These are phyloP conservation scores for Ormyrus pomaceus DNA, from an alignment of 2,888 invertebrate genomes.

Conservation along the genomic window DNA sequence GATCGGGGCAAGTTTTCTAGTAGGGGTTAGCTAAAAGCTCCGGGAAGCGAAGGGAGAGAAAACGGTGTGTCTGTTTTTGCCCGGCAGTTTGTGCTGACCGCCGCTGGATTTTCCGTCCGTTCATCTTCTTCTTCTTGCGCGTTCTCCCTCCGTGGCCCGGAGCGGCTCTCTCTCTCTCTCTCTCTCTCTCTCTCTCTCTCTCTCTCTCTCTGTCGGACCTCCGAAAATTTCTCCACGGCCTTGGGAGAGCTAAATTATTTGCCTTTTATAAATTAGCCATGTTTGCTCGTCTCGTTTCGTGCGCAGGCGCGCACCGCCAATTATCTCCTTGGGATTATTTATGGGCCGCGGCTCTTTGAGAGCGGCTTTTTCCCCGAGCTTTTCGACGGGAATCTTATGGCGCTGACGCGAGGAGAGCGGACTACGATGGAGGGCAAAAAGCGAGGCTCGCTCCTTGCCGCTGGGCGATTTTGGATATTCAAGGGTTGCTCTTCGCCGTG, in stretches of 20 bases:
- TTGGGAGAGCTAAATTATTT: conserved; percentile 50
- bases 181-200: conserved; percentile 29
- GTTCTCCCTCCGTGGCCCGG: background rate
- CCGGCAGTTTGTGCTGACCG: conserved; percentile 72
- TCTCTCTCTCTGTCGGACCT: background rate
- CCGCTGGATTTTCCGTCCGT: conserved; percentile 70
- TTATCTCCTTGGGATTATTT: conserved; percentile 57
- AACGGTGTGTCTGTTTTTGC: conserved; percentile 57
- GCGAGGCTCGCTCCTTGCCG: too few species aligned
- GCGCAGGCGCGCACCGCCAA: conserved; percentile 28
- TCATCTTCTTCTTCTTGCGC: conserved; percentile 60
- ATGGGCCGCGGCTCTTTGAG: conserved; percentile 53
- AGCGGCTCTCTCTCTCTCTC: conserved; percentile 25
- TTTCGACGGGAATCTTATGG: too few species aligned
- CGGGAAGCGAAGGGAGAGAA: conserved; percentile 29
- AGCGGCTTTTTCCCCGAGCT: background rate
- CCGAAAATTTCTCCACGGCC: background rate
- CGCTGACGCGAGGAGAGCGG: too few species aligned
- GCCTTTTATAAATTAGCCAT: conserved; percentile 58
- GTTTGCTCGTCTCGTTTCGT: conserved; percentile 46
- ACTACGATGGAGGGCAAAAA: too few species aligned
- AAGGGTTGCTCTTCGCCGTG: too few species aligned
- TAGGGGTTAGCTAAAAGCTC: background rate
- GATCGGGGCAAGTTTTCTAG: conserved; percentile 27
- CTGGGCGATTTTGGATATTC: too few species aligned